Percentiles rank a stretch among this genome's conserved stretches.
Evolutionary conservation across 2,797 vertebrate species (phyloP).

Genomic region (Carcharodon carcharias): DNA sequence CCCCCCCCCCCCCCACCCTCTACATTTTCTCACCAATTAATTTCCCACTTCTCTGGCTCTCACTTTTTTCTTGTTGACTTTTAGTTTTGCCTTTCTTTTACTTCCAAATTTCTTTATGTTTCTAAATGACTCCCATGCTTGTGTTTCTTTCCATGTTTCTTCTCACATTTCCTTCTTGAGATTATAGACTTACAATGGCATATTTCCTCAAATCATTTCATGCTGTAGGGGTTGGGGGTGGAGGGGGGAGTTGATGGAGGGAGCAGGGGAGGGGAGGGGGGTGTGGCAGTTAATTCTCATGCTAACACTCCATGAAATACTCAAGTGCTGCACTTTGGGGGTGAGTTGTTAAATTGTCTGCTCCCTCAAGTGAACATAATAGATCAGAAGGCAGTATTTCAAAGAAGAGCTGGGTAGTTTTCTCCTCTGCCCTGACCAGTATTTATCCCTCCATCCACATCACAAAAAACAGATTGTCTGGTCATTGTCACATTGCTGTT

Average conservation of each 20-base stretch:
- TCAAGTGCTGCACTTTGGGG: background rate
- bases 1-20: too few relatives aligned
- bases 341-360: background rate
- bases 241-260: background rate
- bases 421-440: background rate
- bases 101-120: background rate
- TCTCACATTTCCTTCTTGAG: background rate
- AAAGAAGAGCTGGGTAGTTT: background rate
- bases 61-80: background rate
- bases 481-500: background rate
- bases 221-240: background rate
- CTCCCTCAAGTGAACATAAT: background rate
- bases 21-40: background rate
- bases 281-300: background rate
- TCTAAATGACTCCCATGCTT: background rate
- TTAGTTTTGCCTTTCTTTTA: background rate
- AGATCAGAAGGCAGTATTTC: background rate
- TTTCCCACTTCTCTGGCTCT: background rate
- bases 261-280: too few relatives aligned
- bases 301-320: background rate
- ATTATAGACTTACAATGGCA: background rate
- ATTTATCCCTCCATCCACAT: background rate
- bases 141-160: background rate
- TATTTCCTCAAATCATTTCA: background rate
- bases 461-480: background rate